Evolutionary conservation across 2,797 vertebrate genomes (phyloP).

Genomic region (Sebastes vulpes): DNA sequence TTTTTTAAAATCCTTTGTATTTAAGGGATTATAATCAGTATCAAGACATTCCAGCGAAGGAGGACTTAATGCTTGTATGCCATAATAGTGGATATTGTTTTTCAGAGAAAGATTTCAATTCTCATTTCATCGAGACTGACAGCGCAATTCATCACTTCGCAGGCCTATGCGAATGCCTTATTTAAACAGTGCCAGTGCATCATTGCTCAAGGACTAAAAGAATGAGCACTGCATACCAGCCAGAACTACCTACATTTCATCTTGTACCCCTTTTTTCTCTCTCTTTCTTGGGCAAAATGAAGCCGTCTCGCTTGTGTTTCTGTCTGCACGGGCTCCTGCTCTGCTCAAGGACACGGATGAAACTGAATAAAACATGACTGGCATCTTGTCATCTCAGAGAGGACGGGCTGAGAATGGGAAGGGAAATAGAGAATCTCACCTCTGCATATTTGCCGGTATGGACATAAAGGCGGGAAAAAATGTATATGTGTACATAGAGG

Average conservation of each 20-base stretch:
- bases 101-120: slow-evolving; percentile 58
- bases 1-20: slow-evolving; percentile 35
- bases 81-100: slow-evolving; percentile 37
- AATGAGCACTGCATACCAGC: slow-evolving; percentile 50
- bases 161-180: slow-evolving; percentile 54
- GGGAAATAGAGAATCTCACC: slow-evolving; percentile 63
- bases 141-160: slow-evolving; percentile 75
- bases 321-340: slow-evolving; percentile 38
- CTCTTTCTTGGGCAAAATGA: slow-evolving; percentile 50
- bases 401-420: slow-evolving; percentile 38
- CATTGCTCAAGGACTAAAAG: slow-evolving; percentile 71
- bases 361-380: slow-evolving; percentile 78
- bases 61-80: slow-evolving; percentile 21
- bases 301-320: slow-evolving; percentile 58
- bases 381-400: slow-evolving; percentile 61
- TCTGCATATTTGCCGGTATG: slow-evolving; percentile 44
- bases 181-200: slow-evolving; percentile 63
- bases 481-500: background rate
- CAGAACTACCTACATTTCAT: slow-evolving; percentile 36
- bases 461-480: background rate
- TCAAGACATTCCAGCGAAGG: slow-evolving; percentile 40
- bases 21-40: slow-evolving; percentile 39
- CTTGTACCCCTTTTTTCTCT: slow-evolving; percentile 4
- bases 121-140: slow-evolving; percentile 69
- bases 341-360: slow-evolving; percentile 65